A percentile compares a stretch with the other conserved stretches of the same genome.
phyloP scores from a whole-genome alignment of 2,113 vertebrate genomes.

The Puntigrus tetrazona region DNA sequence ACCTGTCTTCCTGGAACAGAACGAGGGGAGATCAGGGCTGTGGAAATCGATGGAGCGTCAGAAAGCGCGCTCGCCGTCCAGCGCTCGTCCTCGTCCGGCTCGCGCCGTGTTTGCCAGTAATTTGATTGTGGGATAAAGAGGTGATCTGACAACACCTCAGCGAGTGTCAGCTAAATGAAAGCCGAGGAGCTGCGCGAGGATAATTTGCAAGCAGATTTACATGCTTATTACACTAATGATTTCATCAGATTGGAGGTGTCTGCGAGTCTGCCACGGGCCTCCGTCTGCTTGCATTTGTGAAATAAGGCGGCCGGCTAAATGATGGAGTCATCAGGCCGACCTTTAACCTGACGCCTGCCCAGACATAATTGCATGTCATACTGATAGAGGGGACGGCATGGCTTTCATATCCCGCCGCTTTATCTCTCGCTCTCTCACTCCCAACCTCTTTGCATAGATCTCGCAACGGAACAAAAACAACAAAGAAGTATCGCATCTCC shows the following conservation, averaged over 20 bases:
- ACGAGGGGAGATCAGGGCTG: not conserved
- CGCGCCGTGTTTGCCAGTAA: slow-evolving; percentile 68
- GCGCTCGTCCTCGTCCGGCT: slow-evolving; percentile 25
- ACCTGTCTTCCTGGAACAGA: not conserved
- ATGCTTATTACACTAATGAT: slow-evolving; percentile 99
- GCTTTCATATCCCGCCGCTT: slow-evolving; percentile 33
- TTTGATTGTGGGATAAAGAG: slow-evolving; percentile 88
- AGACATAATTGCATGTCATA: slow-evolving; percentile 94
- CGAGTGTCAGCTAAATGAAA: slow-evolving; percentile 87
- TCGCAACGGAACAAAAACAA: slow-evolving; percentile 54
- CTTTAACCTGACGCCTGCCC: slow-evolving; percentile 89
- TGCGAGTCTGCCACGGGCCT: not conserved
- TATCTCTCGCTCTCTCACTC: not conserved
- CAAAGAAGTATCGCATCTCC: slow-evolving; percentile 98
- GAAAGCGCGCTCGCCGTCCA: not conserved
- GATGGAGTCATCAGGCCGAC: slow-evolving; percentile 97
- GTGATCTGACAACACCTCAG: slow-evolving; percentile 81
- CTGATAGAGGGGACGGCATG: slow-evolving; percentile 79
- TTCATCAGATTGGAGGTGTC: slow-evolving; percentile 92
- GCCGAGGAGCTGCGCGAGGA: slow-evolving; percentile 78
- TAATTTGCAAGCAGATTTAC: slow-evolving; percentile 99
- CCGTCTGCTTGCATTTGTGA: not conserved
- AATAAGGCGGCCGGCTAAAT: slow-evolving; percentile 81
- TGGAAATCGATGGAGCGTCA: slow-evolving; percentile 2
- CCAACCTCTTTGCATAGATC: slow-evolving; percentile 28